phyloP scores from a whole-genome alignment of 2,113 vertebrate species.

The Petrocephalus zakoni region DNA sequence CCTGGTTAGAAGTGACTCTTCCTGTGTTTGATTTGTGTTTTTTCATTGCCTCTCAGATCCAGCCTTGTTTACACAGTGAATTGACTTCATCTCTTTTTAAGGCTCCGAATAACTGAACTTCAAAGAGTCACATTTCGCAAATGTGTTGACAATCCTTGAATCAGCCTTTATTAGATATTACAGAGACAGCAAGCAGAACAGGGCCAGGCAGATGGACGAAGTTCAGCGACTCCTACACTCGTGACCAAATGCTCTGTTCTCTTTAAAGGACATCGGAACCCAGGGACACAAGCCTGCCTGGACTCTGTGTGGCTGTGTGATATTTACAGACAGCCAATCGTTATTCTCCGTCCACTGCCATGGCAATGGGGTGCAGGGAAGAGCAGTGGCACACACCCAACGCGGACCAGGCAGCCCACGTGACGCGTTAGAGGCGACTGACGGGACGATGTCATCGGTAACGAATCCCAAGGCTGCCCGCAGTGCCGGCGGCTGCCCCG shows the following conservation, averaged over 20 bases:
- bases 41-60: slow-evolving; percentile 29
- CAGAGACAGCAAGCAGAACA: not conserved
- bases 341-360: not conserved
- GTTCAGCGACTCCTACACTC: not conserved
- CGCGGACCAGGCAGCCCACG: not conserved
- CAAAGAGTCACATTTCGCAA: slow-evolving; percentile 26
- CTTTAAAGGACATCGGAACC: not conserved
- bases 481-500: not conserved
- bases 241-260: not conserved
- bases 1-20: not conserved
- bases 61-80: slow-evolving; percentile 44
- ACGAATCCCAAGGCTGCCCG: not conserved
- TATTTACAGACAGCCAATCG: not conserved
- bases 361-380: not conserved
- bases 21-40: not conserved
- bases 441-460: not conserved
- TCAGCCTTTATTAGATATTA: slow-evolving; percentile 28
- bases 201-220: not conserved
- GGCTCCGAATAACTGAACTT: slow-evolving; percentile 11
- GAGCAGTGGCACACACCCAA: not conserved
- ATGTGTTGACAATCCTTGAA: slow-evolving; percentile 18
- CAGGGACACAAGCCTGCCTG: not conserved
- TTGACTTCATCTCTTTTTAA: slow-evolving; percentile 29
- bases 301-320: not conserved
- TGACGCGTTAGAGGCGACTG: not conserved